Conservation (phyloP, 2,888 invertebrate genomes). For the Trissolcus brochymenae region DNA sequence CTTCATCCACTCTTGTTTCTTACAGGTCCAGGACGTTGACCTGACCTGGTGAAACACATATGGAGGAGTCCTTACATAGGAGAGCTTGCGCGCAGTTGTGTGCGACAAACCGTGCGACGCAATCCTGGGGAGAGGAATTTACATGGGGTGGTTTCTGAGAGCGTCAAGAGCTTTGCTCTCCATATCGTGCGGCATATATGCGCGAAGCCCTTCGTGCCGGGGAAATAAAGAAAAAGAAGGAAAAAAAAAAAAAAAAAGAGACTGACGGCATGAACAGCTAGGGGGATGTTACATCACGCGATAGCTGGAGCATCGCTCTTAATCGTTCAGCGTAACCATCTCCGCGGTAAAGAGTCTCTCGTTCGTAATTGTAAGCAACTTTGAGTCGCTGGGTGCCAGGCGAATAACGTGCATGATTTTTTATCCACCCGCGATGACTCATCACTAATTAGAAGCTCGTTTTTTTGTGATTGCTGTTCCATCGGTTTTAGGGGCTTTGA, state of each 20-base stretch:
- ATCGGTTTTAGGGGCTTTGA: conserved; percentile 30
- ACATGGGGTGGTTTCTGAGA: conserved; percentile 64
- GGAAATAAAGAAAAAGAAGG: conserved; percentile 44
- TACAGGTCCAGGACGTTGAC: conserved; percentile 74
- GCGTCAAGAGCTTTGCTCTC: conserved; percentile 58
- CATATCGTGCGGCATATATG: conserved; percentile 35
- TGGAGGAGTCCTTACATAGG: conserved; percentile 68
- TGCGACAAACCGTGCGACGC: conserved; percentile 64
- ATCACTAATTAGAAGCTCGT: conserved; percentile 40
- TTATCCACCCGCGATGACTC: conserved; percentile 31
- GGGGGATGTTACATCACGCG: conserved; percentile 32
- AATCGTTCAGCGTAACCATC: conserved; percentile 49
- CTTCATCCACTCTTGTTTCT: conserved; percentile 34
- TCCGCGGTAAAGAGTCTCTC: conserved; percentile 18
- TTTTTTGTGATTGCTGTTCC: conserved; percentile 36
- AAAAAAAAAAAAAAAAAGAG: conserved; percentile 42
- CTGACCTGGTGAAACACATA: conserved; percentile 77
- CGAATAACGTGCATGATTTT: conserved; percentile 25
- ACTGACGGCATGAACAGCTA: conserved; percentile 17
- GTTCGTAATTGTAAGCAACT: conserved; percentile 36
- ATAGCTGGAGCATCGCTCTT: conserved; percentile 38
- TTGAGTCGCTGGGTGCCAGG: conserved; percentile 30
- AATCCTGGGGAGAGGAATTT: conserved; percentile 68
- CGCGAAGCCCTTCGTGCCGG: conserved; percentile 23
- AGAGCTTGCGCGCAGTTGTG: conserved; percentile 58